Evolutionary conservation across 2,113 vertebrate species (phyloP), one percentile per base, ranked within the genome.

Genomic region (Acrocephalus kingi): DNA sequence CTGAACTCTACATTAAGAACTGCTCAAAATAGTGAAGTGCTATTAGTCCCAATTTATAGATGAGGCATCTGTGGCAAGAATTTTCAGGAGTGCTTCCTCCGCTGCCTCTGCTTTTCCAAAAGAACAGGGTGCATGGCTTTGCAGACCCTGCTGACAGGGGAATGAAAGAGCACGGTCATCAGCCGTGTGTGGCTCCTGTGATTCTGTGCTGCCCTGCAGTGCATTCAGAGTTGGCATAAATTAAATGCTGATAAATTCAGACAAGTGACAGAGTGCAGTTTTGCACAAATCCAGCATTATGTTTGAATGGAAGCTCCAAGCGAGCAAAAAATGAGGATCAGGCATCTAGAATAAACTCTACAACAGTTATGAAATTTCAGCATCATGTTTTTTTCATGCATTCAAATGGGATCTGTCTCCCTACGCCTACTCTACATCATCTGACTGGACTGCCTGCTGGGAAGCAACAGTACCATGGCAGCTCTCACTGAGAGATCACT

Each of bases 361-460:
- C 95, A 96, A 93, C 92, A 89, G 83, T 93, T 96, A 97, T 95
- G 88, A 96, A 94, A 97, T 95, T 95, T 96, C 88, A 94, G 95
- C 84, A 96, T 96, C 93, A 93, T 97, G 95, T 95, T 97, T 97
- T 94, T 96, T 96, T 97, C 93, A 97, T 97, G 96, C 95, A 94
- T 96, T 97, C 94, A 97, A 97, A 97, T 94, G 84, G 95, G 91
- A 97, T 96, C 94, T 96, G 94, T 89, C 91, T 96, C 69, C 71
- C 89, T 90, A 46, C 2, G 73, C 90, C 90, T 96, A 80, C 72
- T 92, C 92, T 69, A 85, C 92, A 87, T 88, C 95, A 95, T 96
- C 96, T 78, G 90, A 91, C 92, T 89, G 89, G 91, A 95, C 95
- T 97, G 93, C 95, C 96, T 97, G 95, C 95, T 96, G 96, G 90